Base-by-base conservation (phyloP, 2,797 vertebrate species). In the Melanitta fusca region DNA sequence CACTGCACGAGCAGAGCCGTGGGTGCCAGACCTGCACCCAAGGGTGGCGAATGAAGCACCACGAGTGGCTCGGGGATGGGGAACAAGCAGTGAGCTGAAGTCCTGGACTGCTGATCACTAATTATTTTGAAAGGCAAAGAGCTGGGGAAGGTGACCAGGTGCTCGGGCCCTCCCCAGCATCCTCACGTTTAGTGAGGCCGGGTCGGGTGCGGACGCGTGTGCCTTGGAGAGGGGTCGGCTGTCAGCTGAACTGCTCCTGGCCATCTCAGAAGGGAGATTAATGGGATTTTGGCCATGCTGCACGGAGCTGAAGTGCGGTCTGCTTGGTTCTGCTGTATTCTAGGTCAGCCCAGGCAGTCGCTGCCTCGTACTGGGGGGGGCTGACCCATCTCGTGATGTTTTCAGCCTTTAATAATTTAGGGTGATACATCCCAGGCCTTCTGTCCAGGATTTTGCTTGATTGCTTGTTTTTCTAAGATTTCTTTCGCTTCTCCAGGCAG, bases 121-220 rank as follows among this genome's bases (percentile, higher is more conserved):
- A 57, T 74, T 58, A 53, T 49, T 93, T 69, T 77, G 83, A 79
- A 70, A 54, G 80, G 24, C 38, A 69, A 20, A 74, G 27, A 24
- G 14, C 38, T 27, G 17, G 70, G 10, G 32, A 58, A 28, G 16
- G 38, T 45, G 60, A 5, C 22, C 71, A 39, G 43, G 14, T 64
- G 53, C 30, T 85, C n/a, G 6, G 2, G 30, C 39, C 11, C 2
- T 51, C 18, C 41, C 41, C 1, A 3, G 32, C 2, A 2, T 32
- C 73, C 25, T 60, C 43, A 45, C 30, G 20, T 56, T 64, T 30
- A 14, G 62, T 1, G 0, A 36, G 28, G 41, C 54, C 1, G 0
- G 4, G 1, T 0, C 4, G 1, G 58, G 70, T 49, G 25, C 0
- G 0, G 36, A 19, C 34, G 14, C 0, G 6, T 32, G 24, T 41